These are phyloP conservation scores for Clivina fossor DNA, from an alignment of 2,888 invertebrate species.

Conservation along the genomic window DNA sequence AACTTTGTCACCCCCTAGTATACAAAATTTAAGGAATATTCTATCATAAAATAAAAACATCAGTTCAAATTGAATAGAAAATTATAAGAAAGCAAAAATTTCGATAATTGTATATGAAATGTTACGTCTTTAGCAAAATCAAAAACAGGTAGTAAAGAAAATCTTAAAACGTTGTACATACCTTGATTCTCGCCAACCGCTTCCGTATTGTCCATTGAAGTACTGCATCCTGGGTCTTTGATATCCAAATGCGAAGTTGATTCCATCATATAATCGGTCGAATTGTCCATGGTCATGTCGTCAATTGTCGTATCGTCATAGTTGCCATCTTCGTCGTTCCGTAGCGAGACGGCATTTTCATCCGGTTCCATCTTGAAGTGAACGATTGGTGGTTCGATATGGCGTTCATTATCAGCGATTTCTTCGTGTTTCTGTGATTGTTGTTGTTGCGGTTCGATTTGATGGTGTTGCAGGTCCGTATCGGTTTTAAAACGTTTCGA, in stretches of 20 bases:
- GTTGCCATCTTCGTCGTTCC: slow-evolving; percentile 42
- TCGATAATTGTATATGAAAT: neutral
- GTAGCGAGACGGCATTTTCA: slow-evolving; percentile 42
- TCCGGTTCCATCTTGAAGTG: slow-evolving; percentile 53
- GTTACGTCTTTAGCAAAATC: neutral
- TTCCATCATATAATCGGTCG: slow-evolving; percentile 47
- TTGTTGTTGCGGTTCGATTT: neutral
- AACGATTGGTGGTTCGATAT: slow-evolving; percentile 36
- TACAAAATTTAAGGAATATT: no score
- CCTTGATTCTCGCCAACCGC: slow-evolving; percentile 52
- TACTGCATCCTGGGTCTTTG: slow-evolving; percentile 51
- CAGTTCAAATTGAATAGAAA: no score
- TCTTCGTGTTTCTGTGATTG: neutral
- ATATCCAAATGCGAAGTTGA: slow-evolving; percentile 49
- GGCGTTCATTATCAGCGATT: slow-evolving; percentile 1
- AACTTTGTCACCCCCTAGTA: no score
- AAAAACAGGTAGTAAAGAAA: neutral
- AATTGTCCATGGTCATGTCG: slow-evolving; percentile 45
- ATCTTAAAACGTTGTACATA: slow-evolving; percentile 44
- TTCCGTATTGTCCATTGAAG: slow-evolving; percentile 40
- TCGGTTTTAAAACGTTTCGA: slow-evolving; percentile 36
- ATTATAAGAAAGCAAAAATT: neutral
- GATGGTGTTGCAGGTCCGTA: slow-evolving; percentile 6
- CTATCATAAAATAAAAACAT: no score
- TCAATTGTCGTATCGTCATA: slow-evolving; percentile 48